These are phyloP conservation scores for Suncus etruscus DNA, from an alignment of 2,113 vertebrate species.

Conservation along the genomic window DNA sequence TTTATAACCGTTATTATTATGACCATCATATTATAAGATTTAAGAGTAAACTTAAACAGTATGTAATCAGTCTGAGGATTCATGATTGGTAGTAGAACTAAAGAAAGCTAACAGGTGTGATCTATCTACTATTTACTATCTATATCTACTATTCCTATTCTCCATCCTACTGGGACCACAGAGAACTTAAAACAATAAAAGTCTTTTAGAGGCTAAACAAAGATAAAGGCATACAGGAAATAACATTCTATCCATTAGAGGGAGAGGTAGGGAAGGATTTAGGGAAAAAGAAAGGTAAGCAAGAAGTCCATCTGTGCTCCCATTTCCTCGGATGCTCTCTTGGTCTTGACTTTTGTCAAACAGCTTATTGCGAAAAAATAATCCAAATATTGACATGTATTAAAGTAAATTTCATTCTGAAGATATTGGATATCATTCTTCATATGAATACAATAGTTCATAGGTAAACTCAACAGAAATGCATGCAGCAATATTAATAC, in stretches of 20 bases:
- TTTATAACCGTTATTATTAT: too few relatives aligned
- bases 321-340: background rate
- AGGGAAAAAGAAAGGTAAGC: background rate
- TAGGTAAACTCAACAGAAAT: background rate
- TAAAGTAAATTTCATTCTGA: slow-evolving; percentile 3
- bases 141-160: background rate
- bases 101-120: background rate
- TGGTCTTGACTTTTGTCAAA: background rate
- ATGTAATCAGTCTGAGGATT: background rate
- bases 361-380: background rate
- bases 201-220: background rate
- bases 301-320: too few relatives aligned
- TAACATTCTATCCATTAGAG: background rate
- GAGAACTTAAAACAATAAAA: background rate
- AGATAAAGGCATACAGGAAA: background rate
- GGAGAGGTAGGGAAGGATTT: background rate
- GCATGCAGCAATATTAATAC: background rate
- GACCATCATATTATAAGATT: background rate
- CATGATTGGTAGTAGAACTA: background rate
- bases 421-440: background rate
- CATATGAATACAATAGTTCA: background rate
- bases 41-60: background rate
- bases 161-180: background rate
- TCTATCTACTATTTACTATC: background rate
- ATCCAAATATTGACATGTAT: background rate